Conservation (phyloP, 30 jellyfish, hydroid and myxozoan species). For the Phacellophora camtschatica region DNA sequence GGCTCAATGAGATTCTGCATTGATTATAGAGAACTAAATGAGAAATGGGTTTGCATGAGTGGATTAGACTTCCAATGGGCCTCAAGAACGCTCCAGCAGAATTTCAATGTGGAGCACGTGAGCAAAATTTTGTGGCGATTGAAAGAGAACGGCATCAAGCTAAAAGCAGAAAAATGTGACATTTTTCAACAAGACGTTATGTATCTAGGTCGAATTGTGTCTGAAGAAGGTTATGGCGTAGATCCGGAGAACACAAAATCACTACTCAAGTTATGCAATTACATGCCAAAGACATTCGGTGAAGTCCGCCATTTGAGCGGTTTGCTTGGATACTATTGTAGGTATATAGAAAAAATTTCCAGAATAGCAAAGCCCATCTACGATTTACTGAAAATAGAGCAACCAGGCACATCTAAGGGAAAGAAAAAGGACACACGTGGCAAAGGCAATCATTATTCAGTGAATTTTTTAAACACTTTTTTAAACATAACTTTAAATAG, state of each 20-base stretch:
- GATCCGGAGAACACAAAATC: no score
- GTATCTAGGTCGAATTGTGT: background rate
- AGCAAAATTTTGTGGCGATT: background rate
- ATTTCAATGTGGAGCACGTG: background rate
- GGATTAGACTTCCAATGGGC: slow-evolving; percentile 8
- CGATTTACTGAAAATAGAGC: background rate
- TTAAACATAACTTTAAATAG: no score
- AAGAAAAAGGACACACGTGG: background rate
- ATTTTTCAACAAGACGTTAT: background rate
- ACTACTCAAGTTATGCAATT: no score
- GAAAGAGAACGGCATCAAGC: background rate
- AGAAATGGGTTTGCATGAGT: slow-evolving; percentile 1
- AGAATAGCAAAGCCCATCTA: background rate
- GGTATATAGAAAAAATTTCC: no score
- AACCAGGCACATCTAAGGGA: background rate
- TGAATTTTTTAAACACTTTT: no score
- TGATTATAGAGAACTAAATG: background rate
- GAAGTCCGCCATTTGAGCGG: no score
- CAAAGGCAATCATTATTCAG: background rate
- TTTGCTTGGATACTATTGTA: no score
- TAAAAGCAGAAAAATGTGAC: background rate
- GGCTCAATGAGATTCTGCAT: slow-evolving; percentile 23
- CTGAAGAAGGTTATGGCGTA: no score
- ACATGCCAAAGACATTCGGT: no score
- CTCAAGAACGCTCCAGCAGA: background rate